These are phyloP conservation scores for Phymanthus crucifer DNA, from an alignment of 92 coral and sea anemone species.

Conservation along the genomic window DNA sequence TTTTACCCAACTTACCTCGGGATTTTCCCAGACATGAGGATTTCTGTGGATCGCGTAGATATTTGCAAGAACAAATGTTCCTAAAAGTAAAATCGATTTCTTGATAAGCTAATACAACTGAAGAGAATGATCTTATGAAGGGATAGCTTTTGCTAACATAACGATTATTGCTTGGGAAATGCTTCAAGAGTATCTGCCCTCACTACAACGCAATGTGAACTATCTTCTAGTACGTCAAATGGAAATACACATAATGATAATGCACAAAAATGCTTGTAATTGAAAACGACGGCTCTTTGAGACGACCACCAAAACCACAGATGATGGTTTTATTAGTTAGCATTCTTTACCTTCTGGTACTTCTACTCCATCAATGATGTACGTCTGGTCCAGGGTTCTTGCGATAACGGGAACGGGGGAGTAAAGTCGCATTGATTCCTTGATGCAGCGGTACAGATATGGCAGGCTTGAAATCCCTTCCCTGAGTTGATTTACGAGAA, in stretches of 20 bases:
- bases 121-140: not conserved
- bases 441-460: slow-evolving; percentile 56
- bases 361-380: slow-evolving; percentile 62
- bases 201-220: too few relatives aligned
- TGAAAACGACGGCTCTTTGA: too few relatives aligned
- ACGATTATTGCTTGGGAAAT: too few relatives aligned
- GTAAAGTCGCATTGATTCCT: slow-evolving; percentile 57
- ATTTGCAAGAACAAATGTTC: slow-evolving; percentile 60
- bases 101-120: not conserved
- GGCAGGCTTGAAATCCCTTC: slow-evolving; percentile 46
- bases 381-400: slow-evolving; percentile 53
- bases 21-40: slow-evolving; percentile 75
- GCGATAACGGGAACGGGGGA: slow-evolving; percentile 68
- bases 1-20: slow-evolving; percentile 67
- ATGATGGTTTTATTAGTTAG: not conserved
- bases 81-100: slow-evolving; percentile 23
- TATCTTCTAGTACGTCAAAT: too few relatives aligned
- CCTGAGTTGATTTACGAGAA: slow-evolving; percentile 22
- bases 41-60: slow-evolving; percentile 70
- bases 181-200: too few relatives aligned
- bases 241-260: too few relatives aligned
- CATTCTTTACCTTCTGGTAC: slow-evolving; percentile 58
- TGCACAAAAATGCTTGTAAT: too few relatives aligned
- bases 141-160: too few relatives aligned
- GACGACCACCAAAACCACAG: not conserved